Evolutionary conservation across 2,888 invertebrate genomes (phyloP).

Genomic region (Erannis defoliaria): DNA sequence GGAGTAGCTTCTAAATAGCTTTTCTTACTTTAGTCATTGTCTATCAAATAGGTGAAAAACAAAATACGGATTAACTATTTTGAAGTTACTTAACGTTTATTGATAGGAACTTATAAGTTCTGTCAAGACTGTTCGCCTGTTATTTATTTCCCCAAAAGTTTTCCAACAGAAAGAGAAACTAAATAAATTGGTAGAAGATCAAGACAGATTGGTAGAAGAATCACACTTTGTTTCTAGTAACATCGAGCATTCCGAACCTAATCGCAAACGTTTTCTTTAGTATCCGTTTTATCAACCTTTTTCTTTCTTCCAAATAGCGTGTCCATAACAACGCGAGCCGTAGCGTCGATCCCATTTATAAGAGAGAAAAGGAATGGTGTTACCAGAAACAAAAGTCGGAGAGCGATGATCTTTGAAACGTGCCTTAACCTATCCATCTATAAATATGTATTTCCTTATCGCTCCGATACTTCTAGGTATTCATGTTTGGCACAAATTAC

Average conservation of each 20-base stretch:
- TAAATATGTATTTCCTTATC: conserved; percentile 34
- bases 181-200: not conserved
- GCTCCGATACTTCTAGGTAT: conserved; percentile 34
- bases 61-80: too few species aligned
- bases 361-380: conserved; percentile 18
- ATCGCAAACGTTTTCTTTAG: conserved; percentile 20
- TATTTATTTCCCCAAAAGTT: too few species aligned
- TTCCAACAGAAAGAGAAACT: not conserved
- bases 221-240: conserved; percentile 13
- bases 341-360: conserved; percentile 22
- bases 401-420: conserved; percentile 7
- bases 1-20: too few species aligned
- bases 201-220: conserved; percentile 4
- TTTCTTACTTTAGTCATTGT: too few species aligned
- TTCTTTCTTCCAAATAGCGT: conserved; percentile 16
- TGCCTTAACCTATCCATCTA: conserved; percentile 15
- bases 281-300: conserved; percentile 22
- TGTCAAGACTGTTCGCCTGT: too few species aligned
- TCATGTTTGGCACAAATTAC: conserved; percentile 46
- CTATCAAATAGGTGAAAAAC: too few species aligned
- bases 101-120: too few species aligned
- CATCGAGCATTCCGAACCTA: conserved; percentile 9
- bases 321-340: conserved; percentile 30
- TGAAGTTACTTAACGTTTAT: too few species aligned
- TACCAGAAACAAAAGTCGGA: conserved; percentile 28